Conservation (phyloP, 1,140 invertebrate genomes). For the Drosophila equinoxialis region DNA sequence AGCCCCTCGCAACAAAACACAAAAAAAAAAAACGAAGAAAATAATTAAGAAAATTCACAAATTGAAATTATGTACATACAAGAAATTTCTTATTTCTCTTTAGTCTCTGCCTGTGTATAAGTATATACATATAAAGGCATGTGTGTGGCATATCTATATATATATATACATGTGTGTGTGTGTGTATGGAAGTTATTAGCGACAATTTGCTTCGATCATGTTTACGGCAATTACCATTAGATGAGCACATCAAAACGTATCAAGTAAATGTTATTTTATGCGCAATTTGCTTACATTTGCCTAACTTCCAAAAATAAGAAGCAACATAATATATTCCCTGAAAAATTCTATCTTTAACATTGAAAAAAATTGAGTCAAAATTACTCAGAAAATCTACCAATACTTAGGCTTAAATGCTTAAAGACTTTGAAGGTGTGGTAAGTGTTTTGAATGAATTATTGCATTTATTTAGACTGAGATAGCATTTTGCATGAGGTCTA, state of each 20-base stretch:
- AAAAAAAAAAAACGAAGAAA: constrained; percentile 37
- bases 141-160: constrained; percentile 12
- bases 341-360: background rate
- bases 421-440: no score
- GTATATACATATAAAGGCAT: background rate
- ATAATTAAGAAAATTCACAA: constrained; percentile 76
- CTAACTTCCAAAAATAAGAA: constrained; percentile 4
- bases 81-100: constrained; percentile 28
- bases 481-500: no score
- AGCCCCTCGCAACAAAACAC: constrained; percentile 5
- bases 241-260: constrained; percentile 66
- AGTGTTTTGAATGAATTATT: no score
- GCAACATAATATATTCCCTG: background rate
- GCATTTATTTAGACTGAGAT: no score
- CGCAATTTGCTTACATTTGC: constrained; percentile 49
- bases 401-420: no score
- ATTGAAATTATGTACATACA: constrained; percentile 75
- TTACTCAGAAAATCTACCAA: background rate
- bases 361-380: background rate
- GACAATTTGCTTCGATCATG: constrained; percentile 76
- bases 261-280: constrained; percentile 68
- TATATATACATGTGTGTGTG: constrained; percentile 15
- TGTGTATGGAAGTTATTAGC: constrained; percentile 68
- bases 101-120: background rate
- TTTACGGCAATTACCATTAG: constrained; percentile 75